These are phyloP conservation scores for Tylochromis polylepis DNA, from an alignment of 2,113 vertebrate species.

Conservation along the genomic window DNA sequence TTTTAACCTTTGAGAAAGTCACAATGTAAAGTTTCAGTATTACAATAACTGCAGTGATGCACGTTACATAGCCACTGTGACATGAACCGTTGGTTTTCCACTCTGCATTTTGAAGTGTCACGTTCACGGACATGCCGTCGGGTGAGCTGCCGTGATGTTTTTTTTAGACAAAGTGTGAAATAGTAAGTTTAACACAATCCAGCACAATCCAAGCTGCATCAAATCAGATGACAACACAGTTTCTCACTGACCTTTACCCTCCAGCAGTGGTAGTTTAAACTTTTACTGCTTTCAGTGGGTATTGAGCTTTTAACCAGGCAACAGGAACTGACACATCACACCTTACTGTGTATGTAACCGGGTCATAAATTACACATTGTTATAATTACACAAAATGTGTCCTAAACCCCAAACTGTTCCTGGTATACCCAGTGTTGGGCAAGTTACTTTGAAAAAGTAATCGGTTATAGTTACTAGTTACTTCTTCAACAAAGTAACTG, in stretches of 20 bases:
- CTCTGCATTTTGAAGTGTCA: fast-evolving
- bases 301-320: not conserved
- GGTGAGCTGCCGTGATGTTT: not conserved
- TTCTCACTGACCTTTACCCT: not conserved
- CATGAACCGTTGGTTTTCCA: not conserved
- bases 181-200: not conserved
- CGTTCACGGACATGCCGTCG: not conserved
- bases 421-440: not conserved
- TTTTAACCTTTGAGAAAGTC: not conserved
- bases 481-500: too few species aligned
- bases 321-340: not conserved
- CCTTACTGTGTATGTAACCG: not conserved
- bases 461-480: too few species aligned
- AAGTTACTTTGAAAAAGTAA: too few species aligned
- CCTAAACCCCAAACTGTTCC: not conserved
- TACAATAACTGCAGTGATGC: too few species aligned
- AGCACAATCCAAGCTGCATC: not conserved
- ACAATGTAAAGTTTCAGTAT: too few species aligned
- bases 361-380: not conserved
- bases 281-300: not conserved
- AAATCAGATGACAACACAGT: not conserved
- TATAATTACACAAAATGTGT: not conserved
- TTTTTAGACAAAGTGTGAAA: not conserved
- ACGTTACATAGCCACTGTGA: not conserved
- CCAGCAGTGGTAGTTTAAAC: not conserved